Conservation (phyloP, 1,140 invertebrate species). For the Hyles vespertilio region DNA sequence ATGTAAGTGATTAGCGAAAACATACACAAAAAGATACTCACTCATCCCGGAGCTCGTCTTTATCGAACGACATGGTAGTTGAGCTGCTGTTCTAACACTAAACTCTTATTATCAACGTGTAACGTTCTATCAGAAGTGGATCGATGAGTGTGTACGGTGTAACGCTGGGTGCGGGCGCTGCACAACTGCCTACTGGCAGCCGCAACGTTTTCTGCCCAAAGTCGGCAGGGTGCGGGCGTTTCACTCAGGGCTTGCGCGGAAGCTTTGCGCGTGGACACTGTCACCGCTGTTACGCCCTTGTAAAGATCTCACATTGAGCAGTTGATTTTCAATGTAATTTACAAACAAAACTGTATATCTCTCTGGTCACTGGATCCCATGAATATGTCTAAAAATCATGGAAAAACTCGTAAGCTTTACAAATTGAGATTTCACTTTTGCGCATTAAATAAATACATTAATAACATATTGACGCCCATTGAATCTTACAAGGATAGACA, state of each 20-base stretch:
- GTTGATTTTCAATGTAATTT: too few relatives aligned
- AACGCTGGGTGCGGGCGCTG: conserved; percentile 34
- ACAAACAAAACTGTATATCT: too few relatives aligned
- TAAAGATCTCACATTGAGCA: too few relatives aligned
- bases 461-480: too few relatives aligned
- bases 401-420: too few relatives aligned
- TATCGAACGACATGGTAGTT: conserved; percentile 65
- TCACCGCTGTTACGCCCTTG: not conserved
- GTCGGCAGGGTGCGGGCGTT: conserved; percentile 42
- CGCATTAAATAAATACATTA: too few relatives aligned
- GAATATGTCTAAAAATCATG: too few relatives aligned
- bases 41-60: conserved; percentile 69
- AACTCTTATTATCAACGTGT: conserved; percentile 8
- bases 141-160: conserved; percentile 40
- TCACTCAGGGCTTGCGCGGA: conserved; percentile 50
- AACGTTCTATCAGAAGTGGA: conserved; percentile 25
- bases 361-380: too few relatives aligned
- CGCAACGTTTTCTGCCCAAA: conserved; percentile 43
- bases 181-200: conserved; percentile 40
- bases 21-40: conserved; percentile 39
- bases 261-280: conserved; percentile 14
- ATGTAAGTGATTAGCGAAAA: not conserved
- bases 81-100: conserved; percentile 38
- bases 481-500: too few relatives aligned
- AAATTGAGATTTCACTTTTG: too few relatives aligned